Evolutionary conservation across 1,140 invertebrate species (phyloP).

Genomic region (Cotesia chilonis): DNA sequence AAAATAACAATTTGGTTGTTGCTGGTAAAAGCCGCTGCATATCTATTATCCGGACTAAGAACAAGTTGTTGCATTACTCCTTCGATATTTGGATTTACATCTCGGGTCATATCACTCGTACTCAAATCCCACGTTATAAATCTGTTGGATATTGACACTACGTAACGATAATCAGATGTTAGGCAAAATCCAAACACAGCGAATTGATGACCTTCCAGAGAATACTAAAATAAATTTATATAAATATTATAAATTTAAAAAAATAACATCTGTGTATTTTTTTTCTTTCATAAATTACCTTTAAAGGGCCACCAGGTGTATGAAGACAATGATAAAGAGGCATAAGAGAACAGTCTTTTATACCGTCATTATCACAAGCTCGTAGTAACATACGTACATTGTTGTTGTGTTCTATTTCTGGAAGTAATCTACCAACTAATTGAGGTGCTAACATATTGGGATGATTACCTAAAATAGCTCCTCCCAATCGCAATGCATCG

Average conservation of each 20-base stretch:
- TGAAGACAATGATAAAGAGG: conserved; percentile 95
- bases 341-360: conserved; percentile 87
- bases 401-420: conserved; percentile 86
- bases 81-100: conserved; percentile 91
- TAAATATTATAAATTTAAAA: conserved; percentile 22
- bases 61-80: conserved; percentile 95
- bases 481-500: conserved; percentile 91
- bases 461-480: conserved; percentile 87
- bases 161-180: conserved; percentile 91
- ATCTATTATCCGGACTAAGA: conserved; percentile 95
- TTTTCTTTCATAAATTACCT: conserved; percentile 68
- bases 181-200: conserved; percentile 94
- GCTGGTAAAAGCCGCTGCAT: conserved; percentile 94
- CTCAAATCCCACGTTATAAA: conserved; percentile 98
- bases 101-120: conserved; percentile 89
- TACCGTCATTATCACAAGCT: conserved; percentile 89
- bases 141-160: conserved; percentile 95
- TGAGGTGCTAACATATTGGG: conserved; percentile 97
- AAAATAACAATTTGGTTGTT: conserved; percentile 91
- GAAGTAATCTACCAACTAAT: conserved; percentile 89
- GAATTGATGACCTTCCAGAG: conserved; percentile 96
- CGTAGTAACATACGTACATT: conserved; percentile 87
- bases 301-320: conserved; percentile 95
- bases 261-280: conserved; percentile 1
- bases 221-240: conserved; percentile 75